Evolutionary conservation across 2,888 invertebrate genomes (phyloP).

Genomic region (Clunio marinus): DNA sequence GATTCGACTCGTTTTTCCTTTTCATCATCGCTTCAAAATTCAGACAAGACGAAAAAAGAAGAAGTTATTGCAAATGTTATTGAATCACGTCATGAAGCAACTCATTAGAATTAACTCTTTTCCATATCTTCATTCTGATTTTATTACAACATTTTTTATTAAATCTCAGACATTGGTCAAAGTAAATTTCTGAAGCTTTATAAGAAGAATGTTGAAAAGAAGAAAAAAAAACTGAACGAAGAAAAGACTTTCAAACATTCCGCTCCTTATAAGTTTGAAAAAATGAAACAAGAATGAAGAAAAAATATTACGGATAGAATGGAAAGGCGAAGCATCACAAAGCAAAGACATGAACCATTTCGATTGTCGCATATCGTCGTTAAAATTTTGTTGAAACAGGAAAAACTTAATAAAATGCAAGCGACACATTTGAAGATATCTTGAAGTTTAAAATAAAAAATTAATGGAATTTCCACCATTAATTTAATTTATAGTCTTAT

Average conservation of each 20-base stretch:
- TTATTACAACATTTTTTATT: background rate
- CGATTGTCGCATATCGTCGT: background rate
- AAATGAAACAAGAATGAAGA: background rate
- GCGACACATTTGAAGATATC: background rate
- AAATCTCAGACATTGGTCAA: no score
- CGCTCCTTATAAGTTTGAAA: background rate
- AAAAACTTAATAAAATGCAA: background rate
- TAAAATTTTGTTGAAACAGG: constrained; percentile 15
- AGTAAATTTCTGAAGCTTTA: no score
- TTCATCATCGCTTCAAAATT: background rate
- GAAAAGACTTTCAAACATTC: background rate
- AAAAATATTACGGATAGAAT: background rate
- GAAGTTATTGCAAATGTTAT: background rate
- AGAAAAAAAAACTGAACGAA: background rate
- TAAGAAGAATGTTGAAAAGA: no score
- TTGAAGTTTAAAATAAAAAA: background rate
- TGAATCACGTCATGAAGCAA: background rate
- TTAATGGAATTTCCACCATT: constrained; percentile 34
- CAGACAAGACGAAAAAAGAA: background rate
- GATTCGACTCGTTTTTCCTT: background rate
- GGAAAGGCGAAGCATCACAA: background rate
- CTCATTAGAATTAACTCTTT: background rate
- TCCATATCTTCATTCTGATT: background rate
- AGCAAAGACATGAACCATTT: constrained; percentile 27
- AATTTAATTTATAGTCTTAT: constrained; percentile 27